These are phyloP conservation scores for Threskiornis aethiopicus DNA, from an alignment of 2,797 vertebrate species.

Conservation along the genomic window DNA sequence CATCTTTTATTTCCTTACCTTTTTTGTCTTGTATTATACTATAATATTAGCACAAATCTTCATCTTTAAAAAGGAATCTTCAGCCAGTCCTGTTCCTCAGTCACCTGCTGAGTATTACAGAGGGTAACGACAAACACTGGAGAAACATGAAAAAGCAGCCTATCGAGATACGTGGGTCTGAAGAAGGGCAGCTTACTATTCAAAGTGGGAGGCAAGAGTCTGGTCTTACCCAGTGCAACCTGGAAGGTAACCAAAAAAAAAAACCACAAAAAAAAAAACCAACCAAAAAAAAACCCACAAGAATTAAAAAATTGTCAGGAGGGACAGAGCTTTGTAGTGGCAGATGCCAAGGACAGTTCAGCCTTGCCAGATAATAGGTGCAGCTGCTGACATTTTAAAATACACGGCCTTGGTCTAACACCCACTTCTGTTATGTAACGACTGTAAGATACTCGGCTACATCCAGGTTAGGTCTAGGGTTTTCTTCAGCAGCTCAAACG, in stretches of 20 bases:
- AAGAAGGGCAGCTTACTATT: background rate
- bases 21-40: background rate
- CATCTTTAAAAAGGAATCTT: background rate
- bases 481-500: background rate
- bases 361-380: background rate
- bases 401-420: background rate
- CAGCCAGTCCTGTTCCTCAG: background rate
- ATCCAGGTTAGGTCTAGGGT: background rate
- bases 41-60: background rate
- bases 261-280: background rate
- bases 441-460: background rate
- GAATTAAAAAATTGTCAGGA: background rate
- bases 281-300: too few species aligned
- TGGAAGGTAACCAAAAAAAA: background rate
- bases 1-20: background rate
- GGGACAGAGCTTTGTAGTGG: background rate
- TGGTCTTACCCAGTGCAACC: background rate
- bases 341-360: background rate
- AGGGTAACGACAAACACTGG: background rate
- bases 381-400: background rate
- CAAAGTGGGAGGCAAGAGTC: background rate
- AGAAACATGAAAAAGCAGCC: background rate
- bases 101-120: background rate
- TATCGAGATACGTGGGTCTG: background rate
- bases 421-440: background rate